These are phyloP conservation scores for Triplophysa siluroides DNA, from an alignment of 2,113 vertebrate species.

Conservation along the genomic window DNA sequence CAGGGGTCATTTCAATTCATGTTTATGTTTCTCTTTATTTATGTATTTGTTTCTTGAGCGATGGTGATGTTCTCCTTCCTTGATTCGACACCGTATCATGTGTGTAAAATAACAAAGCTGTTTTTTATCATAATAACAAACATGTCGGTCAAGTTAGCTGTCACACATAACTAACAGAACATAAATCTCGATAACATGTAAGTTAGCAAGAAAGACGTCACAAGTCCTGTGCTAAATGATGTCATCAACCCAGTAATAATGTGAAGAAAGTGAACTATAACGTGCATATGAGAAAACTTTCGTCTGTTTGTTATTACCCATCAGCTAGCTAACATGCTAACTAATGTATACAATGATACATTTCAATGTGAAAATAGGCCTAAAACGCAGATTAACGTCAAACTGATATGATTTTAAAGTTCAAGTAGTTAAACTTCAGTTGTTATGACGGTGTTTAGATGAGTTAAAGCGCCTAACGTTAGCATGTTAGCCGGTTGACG, in stretches of 20 bases:
- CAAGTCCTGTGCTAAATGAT: background rate
- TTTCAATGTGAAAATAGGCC: background rate
- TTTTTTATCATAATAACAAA: background rate
- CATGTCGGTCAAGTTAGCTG: background rate
- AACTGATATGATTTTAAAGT: background rate
- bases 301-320: background rate
- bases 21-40: too few species aligned
- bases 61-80: too few species aligned
- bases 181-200: background rate
- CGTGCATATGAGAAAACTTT: background rate
- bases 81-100: background rate
- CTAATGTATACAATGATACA: background rate
- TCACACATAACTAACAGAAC: background rate
- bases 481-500: conserved; percentile 19
- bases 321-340: conserved; percentile 23
- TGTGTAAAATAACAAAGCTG: background rate
- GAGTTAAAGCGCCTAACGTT: background rate
- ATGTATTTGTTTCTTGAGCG: too few species aligned
- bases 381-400: background rate
- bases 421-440: background rate
- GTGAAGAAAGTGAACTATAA: background rate
- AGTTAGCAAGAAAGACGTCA: background rate
- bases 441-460: background rate
- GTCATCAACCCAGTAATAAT: background rate
- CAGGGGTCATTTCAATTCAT: too few species aligned